These are phyloP conservation scores for Lasioglossum baleicum DNA, from an alignment of 1,140 invertebrate genomes.

Conservation along the genomic window DNA sequence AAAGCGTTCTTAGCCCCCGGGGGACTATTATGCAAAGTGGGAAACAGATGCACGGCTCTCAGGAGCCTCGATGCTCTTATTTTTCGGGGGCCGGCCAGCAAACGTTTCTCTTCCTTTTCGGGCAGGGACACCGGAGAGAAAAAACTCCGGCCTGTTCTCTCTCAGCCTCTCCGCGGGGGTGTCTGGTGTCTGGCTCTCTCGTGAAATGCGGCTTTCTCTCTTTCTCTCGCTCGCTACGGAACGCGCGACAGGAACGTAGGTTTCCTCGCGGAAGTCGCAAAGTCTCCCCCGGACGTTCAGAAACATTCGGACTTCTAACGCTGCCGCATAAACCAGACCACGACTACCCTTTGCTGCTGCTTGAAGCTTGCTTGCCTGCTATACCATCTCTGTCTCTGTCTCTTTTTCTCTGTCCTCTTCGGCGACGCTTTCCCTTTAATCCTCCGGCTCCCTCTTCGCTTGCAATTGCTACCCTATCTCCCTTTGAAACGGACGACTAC, in stretches of 20 bases:
- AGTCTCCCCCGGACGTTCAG: constrained; percentile 9
- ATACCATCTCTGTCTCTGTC: neutral
- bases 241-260: constrained; percentile 23
- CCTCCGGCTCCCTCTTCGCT: neutral
- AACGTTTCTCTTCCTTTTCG: constrained; percentile 40
- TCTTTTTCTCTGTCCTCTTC: neutral
- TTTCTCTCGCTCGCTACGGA: constrained; percentile 13
- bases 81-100: constrained; percentile 47
- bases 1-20: constrained; percentile 44
- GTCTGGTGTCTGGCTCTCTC: neutral
- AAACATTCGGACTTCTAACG: constrained; percentile 29
- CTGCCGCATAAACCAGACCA: constrained; percentile 37
- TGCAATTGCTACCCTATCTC: too few species aligned
- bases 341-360: neutral
- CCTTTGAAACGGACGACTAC: too few species aligned
- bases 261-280: constrained; percentile 28
- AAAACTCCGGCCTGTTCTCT: neutral
- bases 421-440: neutral
- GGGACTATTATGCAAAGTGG: constrained; percentile 66
- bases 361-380: neutral
- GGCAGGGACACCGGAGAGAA: constrained; percentile 5
- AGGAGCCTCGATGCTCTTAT: constrained; percentile 55
- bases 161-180: neutral
- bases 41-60: constrained; percentile 66
- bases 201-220: constrained; percentile 19